phyloP scores from a whole-genome alignment of 1,140 invertebrate species.

The Saccostrea glomerata region DNA sequence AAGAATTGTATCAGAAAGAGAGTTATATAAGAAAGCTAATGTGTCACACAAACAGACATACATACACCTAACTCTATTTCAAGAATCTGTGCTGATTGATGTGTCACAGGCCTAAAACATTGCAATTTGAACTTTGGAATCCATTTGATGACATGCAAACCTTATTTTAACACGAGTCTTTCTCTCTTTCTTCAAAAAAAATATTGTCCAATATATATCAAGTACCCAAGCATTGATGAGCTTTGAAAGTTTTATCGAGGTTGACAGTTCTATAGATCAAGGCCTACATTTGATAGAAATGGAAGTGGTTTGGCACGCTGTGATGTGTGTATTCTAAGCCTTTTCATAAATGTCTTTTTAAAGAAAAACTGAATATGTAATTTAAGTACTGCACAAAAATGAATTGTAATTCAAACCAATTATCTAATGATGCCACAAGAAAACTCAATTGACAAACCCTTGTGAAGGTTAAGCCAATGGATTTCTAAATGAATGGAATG shows the following conservation, averaged over 20 bases:
- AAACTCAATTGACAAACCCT: not conserved
- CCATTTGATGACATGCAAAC: no score
- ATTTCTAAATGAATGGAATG: not conserved
- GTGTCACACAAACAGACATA: no score
- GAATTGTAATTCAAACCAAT: not conserved
- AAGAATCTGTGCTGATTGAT: no score
- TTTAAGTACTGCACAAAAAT: not conserved
- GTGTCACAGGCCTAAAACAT: no score
- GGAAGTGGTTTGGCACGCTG: not conserved
- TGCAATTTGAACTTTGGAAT: no score
- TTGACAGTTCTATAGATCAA: not conserved
- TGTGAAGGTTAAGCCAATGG: not conserved
- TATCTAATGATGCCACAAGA: slow-evolving; percentile 7
- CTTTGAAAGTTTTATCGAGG: not conserved
- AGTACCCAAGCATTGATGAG: not conserved
- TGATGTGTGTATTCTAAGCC: slow-evolving; percentile 8
- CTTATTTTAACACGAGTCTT: not conserved
- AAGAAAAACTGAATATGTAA: not conserved
- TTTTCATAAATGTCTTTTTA: not conserved
- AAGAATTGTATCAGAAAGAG: no score
- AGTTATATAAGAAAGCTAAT: no score
- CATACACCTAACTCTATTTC: no score
- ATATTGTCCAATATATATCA: slow-evolving; percentile 3
- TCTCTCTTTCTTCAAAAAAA: slow-evolving; percentile 40
- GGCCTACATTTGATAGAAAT: not conserved